Conservation (phyloP, 2,113 vertebrate species). For the Cyphomyrus discorhynchus region DNA sequence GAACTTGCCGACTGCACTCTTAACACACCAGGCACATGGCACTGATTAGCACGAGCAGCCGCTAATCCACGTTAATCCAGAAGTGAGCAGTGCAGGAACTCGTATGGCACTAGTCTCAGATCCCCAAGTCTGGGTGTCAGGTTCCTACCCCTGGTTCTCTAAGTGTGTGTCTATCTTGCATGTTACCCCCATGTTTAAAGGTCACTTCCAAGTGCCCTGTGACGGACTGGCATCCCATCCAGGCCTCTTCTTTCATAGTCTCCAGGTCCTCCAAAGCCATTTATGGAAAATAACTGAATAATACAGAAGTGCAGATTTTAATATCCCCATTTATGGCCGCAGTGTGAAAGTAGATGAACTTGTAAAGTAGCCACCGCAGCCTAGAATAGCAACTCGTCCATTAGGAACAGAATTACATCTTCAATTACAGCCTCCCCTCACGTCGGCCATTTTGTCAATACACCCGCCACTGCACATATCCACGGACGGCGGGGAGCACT, state of each 20-base stretch:
- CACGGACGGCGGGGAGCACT: constrained; percentile 18
- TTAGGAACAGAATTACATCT: constrained; percentile 25
- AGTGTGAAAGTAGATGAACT: not conserved
- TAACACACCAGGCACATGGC: not conserved
- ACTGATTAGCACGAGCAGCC: not conserved
- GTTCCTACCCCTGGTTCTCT: not conserved
- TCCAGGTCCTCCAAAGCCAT: not conserved
- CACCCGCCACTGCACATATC: constrained; percentile 8
- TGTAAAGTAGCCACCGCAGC: not conserved
- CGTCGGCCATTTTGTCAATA: constrained; percentile 32
- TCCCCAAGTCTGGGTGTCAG: not conserved
- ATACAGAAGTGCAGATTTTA: not conserved
- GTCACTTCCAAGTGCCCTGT: not conserved
- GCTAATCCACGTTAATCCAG: not conserved
- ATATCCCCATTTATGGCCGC: not conserved
- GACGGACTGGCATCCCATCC: not conserved
- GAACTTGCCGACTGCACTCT: not conserved
- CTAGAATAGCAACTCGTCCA: not conserved
- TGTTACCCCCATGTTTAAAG: not conserved
- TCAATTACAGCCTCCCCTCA: constrained; percentile 18
- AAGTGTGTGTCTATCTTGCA: not conserved
- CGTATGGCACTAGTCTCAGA: not conserved
- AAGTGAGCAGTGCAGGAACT: not conserved
- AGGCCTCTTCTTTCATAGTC: too few relatives aligned
- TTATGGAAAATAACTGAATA: not conserved